phyloP scores from a whole-genome alignment of 2,888 invertebrate species.

The Sipunculus nudus region DNA sequence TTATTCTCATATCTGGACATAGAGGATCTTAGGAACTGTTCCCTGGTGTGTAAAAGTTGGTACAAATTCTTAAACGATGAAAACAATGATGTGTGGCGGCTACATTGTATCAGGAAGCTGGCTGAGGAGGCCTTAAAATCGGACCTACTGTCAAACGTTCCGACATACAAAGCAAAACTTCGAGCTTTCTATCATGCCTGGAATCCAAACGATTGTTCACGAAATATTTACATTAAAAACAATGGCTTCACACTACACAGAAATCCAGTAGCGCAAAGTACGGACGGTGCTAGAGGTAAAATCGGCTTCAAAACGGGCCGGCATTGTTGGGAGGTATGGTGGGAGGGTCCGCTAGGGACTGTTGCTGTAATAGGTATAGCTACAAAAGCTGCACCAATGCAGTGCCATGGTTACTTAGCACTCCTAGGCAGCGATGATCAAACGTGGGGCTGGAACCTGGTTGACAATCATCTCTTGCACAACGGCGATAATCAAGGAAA shows the following conservation, averaged over 20 bases:
- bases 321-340: constrained; percentile 97
- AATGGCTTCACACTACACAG: constrained; percentile 98
- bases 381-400: constrained; percentile 83
- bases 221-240: constrained; percentile 95
- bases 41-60: constrained; percentile 94
- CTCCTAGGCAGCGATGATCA: constrained; percentile 94
- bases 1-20: constrained; percentile 87
- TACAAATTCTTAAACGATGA: constrained; percentile 88
- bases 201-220: constrained; percentile 97
- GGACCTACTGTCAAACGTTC: constrained; percentile 86
- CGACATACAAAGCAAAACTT: constrained; percentile 91
- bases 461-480: constrained; percentile 95
- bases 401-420: constrained; percentile 95
- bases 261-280: constrained; percentile 98
- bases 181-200: constrained; percentile 91
- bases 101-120: constrained; percentile 85
- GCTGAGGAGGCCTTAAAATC: constrained; percentile 89
- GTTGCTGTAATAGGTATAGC: constrained; percentile 87
- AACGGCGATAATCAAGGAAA: constrained; percentile 95
- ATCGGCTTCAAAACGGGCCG: constrained; percentile 85
- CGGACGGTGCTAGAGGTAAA: constrained; percentile 90
- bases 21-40: constrained; percentile 86
- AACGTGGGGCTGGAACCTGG: constrained; percentile 99
- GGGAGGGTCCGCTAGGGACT: constrained; percentile 98
- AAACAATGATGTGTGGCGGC: constrained; percentile 94